Base-by-base conservation (phyloP, 2,113 vertebrate species). In the Heterotis niloticus region DNA sequence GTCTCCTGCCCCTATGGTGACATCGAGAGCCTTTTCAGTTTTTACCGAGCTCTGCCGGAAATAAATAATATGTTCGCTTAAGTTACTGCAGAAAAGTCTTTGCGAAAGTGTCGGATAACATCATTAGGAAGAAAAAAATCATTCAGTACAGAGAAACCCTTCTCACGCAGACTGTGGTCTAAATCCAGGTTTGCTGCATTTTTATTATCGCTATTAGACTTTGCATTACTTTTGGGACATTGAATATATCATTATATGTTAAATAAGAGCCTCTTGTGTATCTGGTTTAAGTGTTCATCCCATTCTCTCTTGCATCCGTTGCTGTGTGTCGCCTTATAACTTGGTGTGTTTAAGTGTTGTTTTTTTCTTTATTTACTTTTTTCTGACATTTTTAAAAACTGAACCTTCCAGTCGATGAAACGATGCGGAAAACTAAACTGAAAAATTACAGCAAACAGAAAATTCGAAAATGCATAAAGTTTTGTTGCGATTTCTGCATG, bases 281-380 rank as follows among this genome's bases (percentile, higher is more conserved):
- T 62, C 26, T 60, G 57, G 23, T 79, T 44, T 44, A 73, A 28
- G 29, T 74, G 51, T 65, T 65, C 28, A 44, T 77, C 23, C 75
- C 28, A 65, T 77, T 74, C 24, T 56, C n/a, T 26, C 69, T 71
- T 10, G 28, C 16, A 23, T 28, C 23, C 34, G n/a, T 71, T 79
- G 23, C 44, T 66, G 60, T 65, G 60, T n/a, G 26, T 26, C 54
- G 44, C 56, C 24, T 24, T 77, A 14, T 68, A 65, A 75, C 26
- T 44, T 72, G 57, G 64, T 67, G 26, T 44, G 24, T 71, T 18
- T 24, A 73, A 17, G 70, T 68, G 71, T 80, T 71, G 26, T 18
- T 54, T 7, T 44, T 44, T 75, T 64, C 56, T 75, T 11, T 24
- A 11, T 26, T 79, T 16, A 0, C 62, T 17, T 75, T 64, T 74